These are phyloP conservation scores for Lipophrys pholis DNA, from an alignment of 2,113 vertebrate species.

Conservation along the genomic window DNA sequence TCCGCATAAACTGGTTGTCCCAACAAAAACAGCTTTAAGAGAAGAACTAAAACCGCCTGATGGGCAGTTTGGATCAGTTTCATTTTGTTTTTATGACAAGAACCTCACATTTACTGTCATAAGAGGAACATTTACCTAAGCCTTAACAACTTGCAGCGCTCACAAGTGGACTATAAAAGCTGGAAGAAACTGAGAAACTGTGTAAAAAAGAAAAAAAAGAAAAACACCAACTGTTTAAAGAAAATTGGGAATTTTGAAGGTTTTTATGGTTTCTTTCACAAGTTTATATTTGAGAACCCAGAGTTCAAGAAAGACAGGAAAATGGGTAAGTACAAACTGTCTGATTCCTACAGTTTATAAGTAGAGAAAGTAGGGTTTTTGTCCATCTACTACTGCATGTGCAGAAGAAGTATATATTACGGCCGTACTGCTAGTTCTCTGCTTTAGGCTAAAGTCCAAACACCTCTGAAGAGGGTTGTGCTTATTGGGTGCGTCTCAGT, in stretches of 20 bases:
- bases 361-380: too few relatives aligned
- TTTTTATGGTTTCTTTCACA: neutral
- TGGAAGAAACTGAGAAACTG: neutral
- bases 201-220: neutral
- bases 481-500: too few relatives aligned
- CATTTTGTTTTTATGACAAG: slow-evolving; percentile 40
- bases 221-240: neutral
- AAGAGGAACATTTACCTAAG: slow-evolving; percentile 35
- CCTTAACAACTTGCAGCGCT: slow-evolving; percentile 37
- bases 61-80: slow-evolving; percentile 26
- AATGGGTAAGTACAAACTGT: too few relatives aligned
- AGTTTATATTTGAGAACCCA: too few relatives aligned
- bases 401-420: too few relatives aligned
- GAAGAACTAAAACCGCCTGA: slow-evolving; percentile 32
- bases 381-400: too few relatives aligned
- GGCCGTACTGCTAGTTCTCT: too few relatives aligned
- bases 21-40: slow-evolving; percentile 32
- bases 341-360: too few relatives aligned
- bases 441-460: too few relatives aligned
- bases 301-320: too few relatives aligned
- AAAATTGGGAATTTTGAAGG: neutral
- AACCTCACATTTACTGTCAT: slow-evolving; percentile 56
- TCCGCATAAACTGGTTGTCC: slow-evolving; percentile 17
- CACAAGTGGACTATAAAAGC: neutral
- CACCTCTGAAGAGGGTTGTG: too few relatives aligned